These are phyloP conservation scores for Megamerina dolium DNA, from an alignment of 2,888 invertebrate genomes.

Conservation along the genomic window DNA sequence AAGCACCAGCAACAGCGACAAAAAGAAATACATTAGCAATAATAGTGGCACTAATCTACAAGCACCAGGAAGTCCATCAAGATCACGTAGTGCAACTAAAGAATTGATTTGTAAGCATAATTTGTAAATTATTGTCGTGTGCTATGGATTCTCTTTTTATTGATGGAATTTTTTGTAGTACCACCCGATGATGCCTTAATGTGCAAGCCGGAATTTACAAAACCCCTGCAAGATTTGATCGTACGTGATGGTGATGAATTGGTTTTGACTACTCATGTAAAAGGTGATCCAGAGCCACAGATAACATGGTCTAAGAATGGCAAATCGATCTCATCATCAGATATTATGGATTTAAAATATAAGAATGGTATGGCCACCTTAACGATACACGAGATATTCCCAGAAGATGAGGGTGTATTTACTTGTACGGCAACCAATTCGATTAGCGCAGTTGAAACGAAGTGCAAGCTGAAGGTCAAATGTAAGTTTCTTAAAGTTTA, in stretches of 20 bases:
- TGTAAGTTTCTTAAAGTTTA: slow-evolving; percentile 62
- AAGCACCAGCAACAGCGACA: slow-evolving; percentile 39
- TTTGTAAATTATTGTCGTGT: neutral
- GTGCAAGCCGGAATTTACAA: slow-evolving; percentile 80
- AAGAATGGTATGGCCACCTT: slow-evolving; percentile 83
- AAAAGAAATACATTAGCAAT: slow-evolving; percentile 58
- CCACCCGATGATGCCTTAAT: slow-evolving; percentile 81
- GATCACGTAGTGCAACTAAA: slow-evolving; percentile 85
- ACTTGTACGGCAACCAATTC: slow-evolving; percentile 87
- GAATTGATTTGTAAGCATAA: slow-evolving; percentile 60
- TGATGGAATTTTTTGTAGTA: slow-evolving; percentile 53
- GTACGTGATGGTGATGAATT: slow-evolving; percentile 84
- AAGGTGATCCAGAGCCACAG: slow-evolving; percentile 90
- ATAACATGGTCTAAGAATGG: slow-evolving; percentile 85
- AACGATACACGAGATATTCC: slow-evolving; percentile 87
- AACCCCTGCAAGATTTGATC: slow-evolving; percentile 66
- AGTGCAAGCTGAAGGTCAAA: slow-evolving; percentile 76
- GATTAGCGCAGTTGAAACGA: slow-evolving; percentile 77
- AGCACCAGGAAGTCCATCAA: slow-evolving; percentile 75
- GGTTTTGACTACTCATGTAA: slow-evolving; percentile 74
- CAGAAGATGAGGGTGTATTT: slow-evolving; percentile 90
- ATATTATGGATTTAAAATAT: slow-evolving; percentile 87
- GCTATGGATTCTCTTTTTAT: neutral
- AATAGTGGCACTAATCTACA: slow-evolving; percentile 52
- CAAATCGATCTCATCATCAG: slow-evolving; percentile 66